Evolutionary conservation across 2,113 vertebrate genomes (phyloP).

Genomic region (Rhinolophus ferrumequinum): DNA sequence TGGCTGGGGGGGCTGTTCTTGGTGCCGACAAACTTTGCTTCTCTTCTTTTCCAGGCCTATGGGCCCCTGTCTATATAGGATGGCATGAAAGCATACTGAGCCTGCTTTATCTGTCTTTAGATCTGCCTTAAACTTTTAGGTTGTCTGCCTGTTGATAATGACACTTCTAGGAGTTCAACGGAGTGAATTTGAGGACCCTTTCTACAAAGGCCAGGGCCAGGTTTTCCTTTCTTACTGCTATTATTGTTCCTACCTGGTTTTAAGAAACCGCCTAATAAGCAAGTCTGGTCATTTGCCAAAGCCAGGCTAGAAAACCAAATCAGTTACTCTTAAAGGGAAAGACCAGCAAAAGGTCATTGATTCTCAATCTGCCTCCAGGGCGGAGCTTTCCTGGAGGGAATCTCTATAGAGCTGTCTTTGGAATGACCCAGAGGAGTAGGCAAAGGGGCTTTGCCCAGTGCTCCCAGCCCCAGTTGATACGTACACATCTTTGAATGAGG

Average conservation of each 20-base stretch:
- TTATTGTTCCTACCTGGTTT: not conserved
- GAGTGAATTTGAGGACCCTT: not conserved
- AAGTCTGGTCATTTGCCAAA: not conserved
- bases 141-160: not conserved
- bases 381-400: not conserved
- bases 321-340: not conserved
- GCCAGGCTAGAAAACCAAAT: not conserved
- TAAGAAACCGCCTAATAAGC: not conserved
- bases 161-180: not conserved
- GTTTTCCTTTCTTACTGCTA: not conserved
- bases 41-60: not conserved
- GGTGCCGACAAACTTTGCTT: not conserved
- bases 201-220: not conserved
- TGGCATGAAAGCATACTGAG: not conserved
- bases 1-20: not conserved
- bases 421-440: not conserved
- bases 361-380: not conserved
- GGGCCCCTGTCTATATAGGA: not conserved
- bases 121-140: not conserved
- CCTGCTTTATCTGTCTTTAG: not conserved
- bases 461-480: not conserved
- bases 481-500: not conserved
- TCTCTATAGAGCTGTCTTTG: not conserved
- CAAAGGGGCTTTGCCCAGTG: accelerated
- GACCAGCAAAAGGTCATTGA: not conserved